Evolutionary conservation across 2,888 invertebrate genomes (phyloP).

Genomic region (Cybosia mesomella): DNA sequence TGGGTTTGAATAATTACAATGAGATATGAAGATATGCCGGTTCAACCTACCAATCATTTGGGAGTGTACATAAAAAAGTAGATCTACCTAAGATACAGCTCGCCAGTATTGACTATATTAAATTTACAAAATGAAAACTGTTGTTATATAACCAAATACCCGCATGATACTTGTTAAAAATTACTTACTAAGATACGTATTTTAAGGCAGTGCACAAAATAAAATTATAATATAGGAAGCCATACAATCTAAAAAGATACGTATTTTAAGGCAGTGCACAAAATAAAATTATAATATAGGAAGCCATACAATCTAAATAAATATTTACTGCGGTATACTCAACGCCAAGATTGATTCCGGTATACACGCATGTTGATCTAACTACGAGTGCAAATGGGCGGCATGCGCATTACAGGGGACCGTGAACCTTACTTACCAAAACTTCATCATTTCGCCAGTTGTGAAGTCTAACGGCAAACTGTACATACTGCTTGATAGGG

Average conservation of each 20-base stretch:
- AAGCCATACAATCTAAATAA: slow-evolving; percentile 2
- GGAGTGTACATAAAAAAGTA: background rate
- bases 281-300: background rate
- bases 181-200: background rate
- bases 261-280: background rate
- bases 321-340: slow-evolving; percentile 15
- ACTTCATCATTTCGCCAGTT: slow-evolving; percentile 73
- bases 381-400: slow-evolving; percentile 16
- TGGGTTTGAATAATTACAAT: too few relatives aligned
- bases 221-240: background rate
- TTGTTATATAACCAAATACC: background rate
- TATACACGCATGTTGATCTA: slow-evolving; percentile 12
- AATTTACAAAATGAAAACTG: background rate
- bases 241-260: slow-evolving; percentile 2
- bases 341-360: slow-evolving; percentile 21
- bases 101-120: background rate
- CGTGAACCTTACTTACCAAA: slow-evolving; percentile 73
- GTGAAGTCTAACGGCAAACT: slow-evolving; percentile 80
- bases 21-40: too few relatives aligned
- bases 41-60: too few relatives aligned
- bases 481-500: slow-evolving; percentile 75
- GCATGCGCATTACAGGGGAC: slow-evolving; percentile 46
- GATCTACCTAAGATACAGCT: background rate
- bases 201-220: background rate
- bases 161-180: background rate